Evolutionary conservation across 2,797 vertebrate species (phyloP), one percentile per base, ranked within the genome.

Genomic region (Benthosema pterotum): DNA sequence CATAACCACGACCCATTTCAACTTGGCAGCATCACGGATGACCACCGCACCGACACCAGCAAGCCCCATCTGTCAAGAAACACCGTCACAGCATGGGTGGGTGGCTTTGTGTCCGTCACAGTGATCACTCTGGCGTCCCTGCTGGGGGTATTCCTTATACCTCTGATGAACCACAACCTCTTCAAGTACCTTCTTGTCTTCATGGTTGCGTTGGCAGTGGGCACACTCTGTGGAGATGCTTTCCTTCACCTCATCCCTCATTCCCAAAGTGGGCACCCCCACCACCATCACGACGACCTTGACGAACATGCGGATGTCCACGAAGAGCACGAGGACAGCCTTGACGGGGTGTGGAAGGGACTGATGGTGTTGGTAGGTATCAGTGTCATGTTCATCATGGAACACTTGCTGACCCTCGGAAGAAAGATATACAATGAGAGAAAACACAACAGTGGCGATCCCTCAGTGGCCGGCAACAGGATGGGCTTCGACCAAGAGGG

Each of bases 401-500:
- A 99, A 67, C 97, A 99, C 82, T 94, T 97, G 73, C 94, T 99
- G 67, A 99, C 95, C 2, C 93, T 99, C 72, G 97, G 95, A 50
- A 99, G 95, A 51, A 99, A 99, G 56, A 96, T 99, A 86, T 98
- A 96, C 90, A 99, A 99, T 83, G 97, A 97, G 82, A 98, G 96
- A 88, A 99, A 97, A 51, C 95, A 98, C 77, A 99, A 97, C 0
- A 97, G 95, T 13, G 88, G 95, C 0, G 93, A 83, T 9, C 65
- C 91, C 0, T 92, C 14, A 93, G 89, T 60, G 94, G 94, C 55
- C 89, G 8, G 18, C 89, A 82, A 89, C 74, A 67, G 87, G 79
- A 59, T 91, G 45, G 52, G 83, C 5, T 60, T 92, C 46, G 88
- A 93, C n/a, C 97, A 98, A 84, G 97, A 91, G 47, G 82, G 98